Conservation (phyloP, 2,113 vertebrate species). For the Oreochromis tanganicae region DNA sequence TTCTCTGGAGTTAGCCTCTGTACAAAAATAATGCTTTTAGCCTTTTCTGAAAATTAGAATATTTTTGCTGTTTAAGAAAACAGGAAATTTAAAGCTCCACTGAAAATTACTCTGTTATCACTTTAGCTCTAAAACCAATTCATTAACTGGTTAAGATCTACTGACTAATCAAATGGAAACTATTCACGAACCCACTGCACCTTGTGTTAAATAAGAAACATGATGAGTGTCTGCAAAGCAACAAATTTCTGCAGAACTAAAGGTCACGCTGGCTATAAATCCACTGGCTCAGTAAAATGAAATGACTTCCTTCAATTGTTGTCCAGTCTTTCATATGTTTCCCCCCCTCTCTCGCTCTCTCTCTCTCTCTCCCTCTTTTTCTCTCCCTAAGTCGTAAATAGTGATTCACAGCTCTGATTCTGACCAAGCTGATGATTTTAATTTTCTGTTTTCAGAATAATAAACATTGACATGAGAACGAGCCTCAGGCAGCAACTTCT, state of each 20-base stretch:
- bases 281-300: conserved; percentile 63
- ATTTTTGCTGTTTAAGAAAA: background rate
- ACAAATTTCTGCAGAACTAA: conserved; percentile 66
- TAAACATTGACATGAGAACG: conserved; percentile 96
- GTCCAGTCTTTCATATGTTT: conserved; percentile 59
- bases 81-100: background rate
- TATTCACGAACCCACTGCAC: conserved; percentile 7
- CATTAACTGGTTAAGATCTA: background rate
- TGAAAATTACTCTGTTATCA: background rate
- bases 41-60: background rate
- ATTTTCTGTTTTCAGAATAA: conserved; percentile 94
- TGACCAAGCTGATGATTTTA: conserved; percentile 88
- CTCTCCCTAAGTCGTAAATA: conserved; percentile 52
- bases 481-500: conserved; percentile 83
- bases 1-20: background rate
- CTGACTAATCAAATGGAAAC: background rate
- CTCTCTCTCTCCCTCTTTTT: background rate
- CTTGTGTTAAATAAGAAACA: conserved; percentile 40
- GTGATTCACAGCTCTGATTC: conserved; percentile 73
- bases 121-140: background rate
- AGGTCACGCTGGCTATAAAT: conserved; percentile 72
- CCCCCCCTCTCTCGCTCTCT: background rate
- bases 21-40: background rate
- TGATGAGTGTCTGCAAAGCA: conserved; percentile 62
- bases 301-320: conserved; percentile 66